Evolutionary conservation across 2,797 vertebrate genomes (phyloP).

Genomic region (Callimico goeldii): DNA sequence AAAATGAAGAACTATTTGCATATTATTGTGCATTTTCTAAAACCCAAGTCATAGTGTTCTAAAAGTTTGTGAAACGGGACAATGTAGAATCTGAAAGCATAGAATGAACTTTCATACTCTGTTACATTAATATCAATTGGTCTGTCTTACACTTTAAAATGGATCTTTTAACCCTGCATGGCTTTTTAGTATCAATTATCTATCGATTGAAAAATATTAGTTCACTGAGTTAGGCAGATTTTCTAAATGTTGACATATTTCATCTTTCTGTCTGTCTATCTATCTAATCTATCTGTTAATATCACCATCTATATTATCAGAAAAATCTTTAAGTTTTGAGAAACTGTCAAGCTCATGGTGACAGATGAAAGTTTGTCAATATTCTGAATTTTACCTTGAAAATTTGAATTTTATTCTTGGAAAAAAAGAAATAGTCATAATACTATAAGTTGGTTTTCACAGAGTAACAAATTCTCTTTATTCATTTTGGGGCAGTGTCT

Average conservation of each 20-base stretch:
- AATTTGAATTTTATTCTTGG: not conserved
- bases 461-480: not conserved
- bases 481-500: not conserved
- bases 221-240: not conserved
- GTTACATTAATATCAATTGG: not conserved
- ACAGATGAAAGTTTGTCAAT: not conserved
- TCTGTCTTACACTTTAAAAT: not conserved
- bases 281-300: not conserved
- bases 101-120: not conserved
- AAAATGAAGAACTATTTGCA: not conserved
- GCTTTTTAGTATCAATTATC: not conserved
- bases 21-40: not conserved
- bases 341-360: not conserved
- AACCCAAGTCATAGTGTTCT: not conserved
- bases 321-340: not conserved
- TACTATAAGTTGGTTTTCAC: not conserved
- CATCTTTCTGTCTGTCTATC: not conserved
- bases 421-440: not conserved
- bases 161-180: not conserved
- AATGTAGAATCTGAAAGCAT: not conserved
- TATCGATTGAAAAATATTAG: not conserved
- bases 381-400: not conserved
- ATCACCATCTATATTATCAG: not conserved
- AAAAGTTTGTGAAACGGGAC: no score
- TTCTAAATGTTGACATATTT: not conserved